Base-by-base conservation (phyloP, 2,888 invertebrate genomes). In the Brachyptera putata region DNA sequence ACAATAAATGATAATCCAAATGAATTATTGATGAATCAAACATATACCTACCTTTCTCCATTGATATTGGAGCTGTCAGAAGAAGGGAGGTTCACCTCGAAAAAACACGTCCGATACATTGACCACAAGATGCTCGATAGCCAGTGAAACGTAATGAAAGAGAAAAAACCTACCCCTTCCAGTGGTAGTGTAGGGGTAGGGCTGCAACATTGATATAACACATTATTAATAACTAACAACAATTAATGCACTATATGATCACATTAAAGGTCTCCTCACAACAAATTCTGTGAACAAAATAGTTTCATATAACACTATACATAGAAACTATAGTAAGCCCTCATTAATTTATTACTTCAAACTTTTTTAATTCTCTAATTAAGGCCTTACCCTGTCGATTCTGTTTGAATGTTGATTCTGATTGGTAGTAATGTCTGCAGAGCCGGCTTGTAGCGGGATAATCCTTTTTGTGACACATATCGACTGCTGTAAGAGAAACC, bases 121-220 rank as follows among this genome's bases (percentile, higher is more conserved):
- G 18, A 24, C 46, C 43, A 30, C 14, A 57, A 16, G 18, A 57
- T 21, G 3, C 25, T 21, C 3, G 57, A 11, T 16, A 57, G 21
- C 57, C 57, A 57, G n/a, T 41, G 41, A n/a, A 43, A 57, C 1
- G 43, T 57, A 21, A 26, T 30, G 13, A 14, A 21, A 5, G 57
- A 39, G 26, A 57, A 43, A 18, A 57, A 57, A 4, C 57, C 46
- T 16, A 43, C 46, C 22, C 46, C 43, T 26, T 57, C 57, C 25
- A 57, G 21, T n/a, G 57, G 57, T 22, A 57, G 43, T 26, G 41
- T 46, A n/a, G 26, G 13, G 3, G n/a, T 26, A 18, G 16, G 43
- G 9, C 57, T 57, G 39, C 16, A 56, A 39, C n/a, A 21, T n/a
- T n/a, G n/a, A n/a, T 3, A 2, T 1, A 11, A 30, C n/a, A n/a